These are phyloP conservation scores for Podiceps cristatus DNA, from an alignment of 2,113 vertebrate genomes.

Conservation along the genomic window DNA sequence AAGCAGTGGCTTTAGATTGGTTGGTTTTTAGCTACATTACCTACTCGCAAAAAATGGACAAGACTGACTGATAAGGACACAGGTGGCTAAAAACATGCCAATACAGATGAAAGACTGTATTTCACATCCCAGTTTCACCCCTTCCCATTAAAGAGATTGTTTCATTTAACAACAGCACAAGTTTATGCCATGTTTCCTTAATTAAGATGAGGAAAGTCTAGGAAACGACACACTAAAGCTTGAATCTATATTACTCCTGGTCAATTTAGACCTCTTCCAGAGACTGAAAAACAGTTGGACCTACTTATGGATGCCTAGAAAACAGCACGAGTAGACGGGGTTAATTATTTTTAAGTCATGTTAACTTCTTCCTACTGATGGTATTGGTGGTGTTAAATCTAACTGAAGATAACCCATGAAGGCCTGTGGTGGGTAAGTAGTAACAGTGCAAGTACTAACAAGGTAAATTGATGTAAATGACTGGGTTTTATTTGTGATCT, in stretches of 20 bases:
- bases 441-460: neutral
- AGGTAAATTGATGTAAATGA: neutral
- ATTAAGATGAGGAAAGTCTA: neutral
- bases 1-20: neutral
- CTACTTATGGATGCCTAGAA: neutral
- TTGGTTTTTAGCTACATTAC: neutral
- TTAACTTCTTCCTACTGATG: neutral
- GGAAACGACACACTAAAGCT: neutral
- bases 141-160: neutral
- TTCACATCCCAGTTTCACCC: neutral
- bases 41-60: neutral
- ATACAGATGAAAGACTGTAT: neutral
- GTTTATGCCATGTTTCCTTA: neutral
- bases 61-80: neutral
- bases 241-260: neutral
- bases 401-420: accelerated
- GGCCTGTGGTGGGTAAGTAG: neutral
- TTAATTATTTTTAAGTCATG: neutral
- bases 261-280: neutral
- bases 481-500: neutral
- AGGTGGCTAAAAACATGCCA: neutral
- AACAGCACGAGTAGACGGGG: neutral
- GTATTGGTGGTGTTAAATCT: neutral
- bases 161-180: neutral
- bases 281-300: neutral